Conservation (phyloP, 2,888 invertebrate genomes). For the Taenaris catops region DNA sequence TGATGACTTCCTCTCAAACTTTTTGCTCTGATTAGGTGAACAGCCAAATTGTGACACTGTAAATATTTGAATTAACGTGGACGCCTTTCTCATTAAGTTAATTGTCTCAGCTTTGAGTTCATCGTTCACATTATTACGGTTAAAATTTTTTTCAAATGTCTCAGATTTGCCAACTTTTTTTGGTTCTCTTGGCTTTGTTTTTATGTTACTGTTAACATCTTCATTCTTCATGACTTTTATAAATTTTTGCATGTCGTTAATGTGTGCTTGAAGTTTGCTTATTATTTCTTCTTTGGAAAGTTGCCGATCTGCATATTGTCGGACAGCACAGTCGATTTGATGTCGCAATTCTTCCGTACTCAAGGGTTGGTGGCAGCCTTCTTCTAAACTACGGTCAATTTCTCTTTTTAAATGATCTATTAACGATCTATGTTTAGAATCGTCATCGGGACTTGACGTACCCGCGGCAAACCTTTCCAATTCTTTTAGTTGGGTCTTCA, state of each 20-base stretch:
- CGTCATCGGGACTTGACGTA: slow-evolving; percentile 87
- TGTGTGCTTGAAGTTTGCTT: slow-evolving; percentile 96
- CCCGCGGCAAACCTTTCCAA: slow-evolving; percentile 96
- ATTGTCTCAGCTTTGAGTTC: slow-evolving; percentile 80
- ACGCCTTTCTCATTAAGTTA: slow-evolving; percentile 91
- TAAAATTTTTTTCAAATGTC: slow-evolving; percentile 56
- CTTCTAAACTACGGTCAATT: slow-evolving; percentile 92
- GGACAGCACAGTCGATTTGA: slow-evolving; percentile 94
- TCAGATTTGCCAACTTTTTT: slow-evolving; percentile 48
- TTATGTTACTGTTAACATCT: slow-evolving; percentile 56
- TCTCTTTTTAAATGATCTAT: slow-evolving; percentile 92
- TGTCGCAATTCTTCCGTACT: slow-evolving; percentile 91
- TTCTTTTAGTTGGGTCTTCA: slow-evolving; percentile 95
- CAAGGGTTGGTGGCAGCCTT: slow-evolving; percentile 85
- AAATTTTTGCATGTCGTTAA: slow-evolving; percentile 97
- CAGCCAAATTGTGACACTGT: slow-evolving; percentile 96
- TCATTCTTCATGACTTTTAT: slow-evolving; percentile 96
- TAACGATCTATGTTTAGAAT: slow-evolving; percentile 93
- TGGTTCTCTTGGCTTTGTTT: slow-evolving; percentile 34
- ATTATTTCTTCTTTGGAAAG: slow-evolving; percentile 98
- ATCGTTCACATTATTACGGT: slow-evolving; percentile 56
- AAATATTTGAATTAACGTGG: slow-evolving; percentile 95
- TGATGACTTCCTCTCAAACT: slow-evolving; percentile 91
- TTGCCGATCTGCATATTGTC: slow-evolving; percentile 94
- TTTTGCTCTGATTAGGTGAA: slow-evolving; percentile 84